Base-by-base conservation (phyloP, 2,113 vertebrate species). In the Amphilophus citrinellus region DNA sequence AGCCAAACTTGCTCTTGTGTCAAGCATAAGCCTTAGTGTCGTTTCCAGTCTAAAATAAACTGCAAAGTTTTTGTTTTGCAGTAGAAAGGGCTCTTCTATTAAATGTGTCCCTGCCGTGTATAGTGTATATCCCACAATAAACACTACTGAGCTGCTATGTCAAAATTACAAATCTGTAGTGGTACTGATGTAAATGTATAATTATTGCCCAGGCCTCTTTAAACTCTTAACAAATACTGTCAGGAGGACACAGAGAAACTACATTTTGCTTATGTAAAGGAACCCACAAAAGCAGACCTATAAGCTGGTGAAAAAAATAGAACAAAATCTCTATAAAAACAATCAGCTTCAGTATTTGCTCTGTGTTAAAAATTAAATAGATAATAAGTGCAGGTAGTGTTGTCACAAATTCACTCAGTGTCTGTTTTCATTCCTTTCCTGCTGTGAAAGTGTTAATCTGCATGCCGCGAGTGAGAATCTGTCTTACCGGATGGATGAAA, bases 401-500 rank as follows among this genome's bases (percentile, higher is more conserved):
- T 79, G 35, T 90, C 81, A 77, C 18, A 81, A 89, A 81, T 83
- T 50, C 15, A 17, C 57, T 59, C 37, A 63, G 78, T 73, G 61
- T 84, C 32, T 5, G 2, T 61, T 24, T 47, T 82, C 59, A 76
- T 80, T 77, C 39, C 63, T 30, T 39, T 66, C 79, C 76, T 82
- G 85, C 66, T 77, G 84, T 62, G 68, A 77, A 4, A 61, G 83
- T 83, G 82, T 85, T 82, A 87, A 84, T 83, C 50, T 59, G 37
- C 84, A 91, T 39, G 61, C 42, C 60, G 80, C 47, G 57, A 90
- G 77, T 82, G 82, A 83, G 61, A 87, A n/a, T 86, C 62, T 47
- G 42, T 83, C 77, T 84, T 77, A 88, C 87, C 37, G 84, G 87
- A 91, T 88, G 90, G 88, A 93, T 89, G 79, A 84, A 66, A 85